Evolutionary conservation across 1,140 invertebrate species (phyloP).

Genomic region (Ips typographus): DNA sequence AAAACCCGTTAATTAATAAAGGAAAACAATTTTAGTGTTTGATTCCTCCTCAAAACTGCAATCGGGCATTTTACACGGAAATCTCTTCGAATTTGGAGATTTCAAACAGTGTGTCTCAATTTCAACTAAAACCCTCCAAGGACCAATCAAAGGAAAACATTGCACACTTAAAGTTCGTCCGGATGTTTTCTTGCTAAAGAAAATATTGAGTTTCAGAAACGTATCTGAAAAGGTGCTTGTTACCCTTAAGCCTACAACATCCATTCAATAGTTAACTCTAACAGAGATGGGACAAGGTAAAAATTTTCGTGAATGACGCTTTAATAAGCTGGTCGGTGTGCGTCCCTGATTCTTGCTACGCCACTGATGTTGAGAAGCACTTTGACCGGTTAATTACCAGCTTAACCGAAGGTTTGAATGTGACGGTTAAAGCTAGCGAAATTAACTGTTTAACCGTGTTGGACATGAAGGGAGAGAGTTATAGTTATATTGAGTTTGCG

Average conservation of each 20-base stretch:
- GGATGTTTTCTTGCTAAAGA: conserved; percentile 29
- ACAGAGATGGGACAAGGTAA: conserved; percentile 32
- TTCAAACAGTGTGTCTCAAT: conserved; percentile 41
- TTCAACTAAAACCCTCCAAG: conserved; percentile 10
- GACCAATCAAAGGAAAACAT: conserved; percentile 34
- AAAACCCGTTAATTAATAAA: not conserved
- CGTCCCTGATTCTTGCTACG: conserved; percentile 39
- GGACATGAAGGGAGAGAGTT: not conserved
- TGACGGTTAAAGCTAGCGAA: conserved; percentile 29
- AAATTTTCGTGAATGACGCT: conserved; percentile 28
- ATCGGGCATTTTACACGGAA: conserved; percentile 40
- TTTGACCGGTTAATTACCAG: conserved; percentile 38
- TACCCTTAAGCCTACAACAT: not conserved
- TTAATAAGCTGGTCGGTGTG: conserved; percentile 41
- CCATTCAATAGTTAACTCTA: not conserved
- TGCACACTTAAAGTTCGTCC: conserved; percentile 37
- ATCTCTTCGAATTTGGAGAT: conserved; percentile 42
- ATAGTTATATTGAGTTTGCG: conserved; percentile 22
- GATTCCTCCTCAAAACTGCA: conserved; percentile 46
- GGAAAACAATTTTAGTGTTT: conserved; percentile 41
- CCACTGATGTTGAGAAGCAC: conserved; percentile 36
- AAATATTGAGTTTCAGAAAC: conserved; percentile 34
- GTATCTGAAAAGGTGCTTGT: conserved; percentile 31
- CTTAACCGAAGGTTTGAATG: conserved; percentile 39
- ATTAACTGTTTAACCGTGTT: conserved; percentile 29